Evolutionary conservation across 2,797 vertebrate genomes (phyloP), one percentile per base, ranked within the genome.

Genomic region (Carcharodon carcharias): DNA sequence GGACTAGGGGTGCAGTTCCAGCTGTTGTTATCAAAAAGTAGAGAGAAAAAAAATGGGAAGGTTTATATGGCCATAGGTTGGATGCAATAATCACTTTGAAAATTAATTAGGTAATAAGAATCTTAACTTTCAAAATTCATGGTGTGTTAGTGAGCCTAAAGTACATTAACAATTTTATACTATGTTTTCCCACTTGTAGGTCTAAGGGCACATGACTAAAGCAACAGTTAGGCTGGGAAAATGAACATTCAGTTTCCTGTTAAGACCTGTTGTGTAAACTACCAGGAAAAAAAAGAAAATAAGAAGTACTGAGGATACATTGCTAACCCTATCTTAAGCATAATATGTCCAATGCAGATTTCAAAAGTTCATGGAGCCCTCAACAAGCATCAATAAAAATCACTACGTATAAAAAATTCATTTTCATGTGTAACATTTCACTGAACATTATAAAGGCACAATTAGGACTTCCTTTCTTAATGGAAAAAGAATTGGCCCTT

Each of bases 221-320:
- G 96, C 96, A 97, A 96, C 96, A 97, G 96, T 96, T 93, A 96
- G 97, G 97, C 96, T 97, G 97, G 97, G 98, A 98, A 98, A 98
- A 97, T 98, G 98, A 98, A 98, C 98, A 98, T 98, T 98, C 98
- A 97, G 97, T 97, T 98, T 97, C 98, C 97, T 97, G 97, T 98
- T 97, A 97, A 96, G 65, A 73, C 71, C 94, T 95, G 18, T 50
- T 77, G 50, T 73, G 45, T 73, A 77, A 71, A 95, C 50, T 95
- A 71, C 45, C 23, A 21, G 94, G 69, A 4, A n/a, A 54, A 28
- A 71, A 69, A 54, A 14, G 40, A 73, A 95, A 95, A n/a, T 73
- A 65, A 8, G 56, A 69, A 26, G 6, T 65, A 67, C 61, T 73
- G 69, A 77, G 31, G 45, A 95, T 54, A 95, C 73, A 77, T 56